Conservation (phyloP, 2,113 vertebrate species). For the Gnathonemus longibarbis region DNA sequence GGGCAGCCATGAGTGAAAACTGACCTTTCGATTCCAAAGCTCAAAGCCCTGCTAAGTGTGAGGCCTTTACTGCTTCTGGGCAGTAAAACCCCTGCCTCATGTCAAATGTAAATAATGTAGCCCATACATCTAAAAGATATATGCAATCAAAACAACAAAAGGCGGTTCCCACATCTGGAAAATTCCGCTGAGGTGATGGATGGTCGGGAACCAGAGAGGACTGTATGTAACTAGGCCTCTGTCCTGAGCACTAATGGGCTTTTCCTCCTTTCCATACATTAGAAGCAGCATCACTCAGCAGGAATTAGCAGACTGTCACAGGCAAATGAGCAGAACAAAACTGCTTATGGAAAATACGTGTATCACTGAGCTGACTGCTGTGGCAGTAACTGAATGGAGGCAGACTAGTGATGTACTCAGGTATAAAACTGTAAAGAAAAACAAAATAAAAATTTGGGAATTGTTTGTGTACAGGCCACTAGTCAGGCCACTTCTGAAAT, state of each 20-base stretch:
- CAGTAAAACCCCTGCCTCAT: neutral
- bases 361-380: neutral
- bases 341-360: neutral
- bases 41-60: neutral
- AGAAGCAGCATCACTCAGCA: neutral
- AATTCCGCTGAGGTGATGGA: neutral
- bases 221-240: neutral
- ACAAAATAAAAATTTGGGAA: neutral
- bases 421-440: neutral
- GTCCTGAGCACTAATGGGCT: neutral
- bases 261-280: neutral
- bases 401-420: neutral
- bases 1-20: neutral
- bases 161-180: neutral
- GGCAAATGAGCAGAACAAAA: constrained; percentile 21
- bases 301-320: neutral
- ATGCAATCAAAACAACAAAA: neutral
- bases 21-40: neutral
- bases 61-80: neutral
- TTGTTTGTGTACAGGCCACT: neutral
- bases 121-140: neutral
- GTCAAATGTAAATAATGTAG: neutral
- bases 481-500: neutral
- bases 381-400: neutral
- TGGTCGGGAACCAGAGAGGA: neutral